Evolutionary conservation across 2,888 invertebrate species (phyloP), one percentile per base, ranked within the genome.

Genomic region (Chymomyza caudatula): DNA sequence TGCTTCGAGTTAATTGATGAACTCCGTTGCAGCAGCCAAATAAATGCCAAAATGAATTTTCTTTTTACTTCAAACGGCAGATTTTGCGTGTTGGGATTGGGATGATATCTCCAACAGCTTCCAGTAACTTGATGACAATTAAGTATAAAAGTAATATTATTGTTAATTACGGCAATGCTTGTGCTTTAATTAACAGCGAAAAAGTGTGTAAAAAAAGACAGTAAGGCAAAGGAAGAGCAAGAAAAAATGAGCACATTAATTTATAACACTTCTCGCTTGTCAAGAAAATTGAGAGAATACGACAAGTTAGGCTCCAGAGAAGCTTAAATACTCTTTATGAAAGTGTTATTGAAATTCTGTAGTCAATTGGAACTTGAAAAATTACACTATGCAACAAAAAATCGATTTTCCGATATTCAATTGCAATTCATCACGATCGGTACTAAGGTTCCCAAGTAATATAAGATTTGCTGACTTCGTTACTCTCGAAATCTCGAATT

Each of bases 81-180:
- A 47, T 47, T 19, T 19, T 47, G 19, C 47, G 8, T 1, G 11
- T 11, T 37, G 8, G 29, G 2, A 11, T 11, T 29, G 11, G 11
- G 3, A 29, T 29, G 29, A 11, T 0, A 25, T 43, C 43, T 3
- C 13, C 43, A 3, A 6, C 43, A 15, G 4, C 3, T 13, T 13
- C 3, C 47, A 47, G 29, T 37, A 37, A 37, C 29, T 55, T 61
- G 67, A 22, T 60, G 68, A 69, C 42, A 69, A 59, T 44, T 64
- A 52, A 60, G 60, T 56, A 57, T 68, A 60, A 57, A 68, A 56
- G 68, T 54, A 53, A 66, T 47, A 58, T 71, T 63, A 71, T 71
- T 62, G 71, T 67, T 70, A 71, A 71, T 71, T 71, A 67, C 67
- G 47, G 44, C 60, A 57, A 70, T 65, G 69, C 70, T 60, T 70